Evolutionary conservation across 2,113 vertebrate genomes (phyloP).

Genomic region (Trichechus manatus): DNA sequence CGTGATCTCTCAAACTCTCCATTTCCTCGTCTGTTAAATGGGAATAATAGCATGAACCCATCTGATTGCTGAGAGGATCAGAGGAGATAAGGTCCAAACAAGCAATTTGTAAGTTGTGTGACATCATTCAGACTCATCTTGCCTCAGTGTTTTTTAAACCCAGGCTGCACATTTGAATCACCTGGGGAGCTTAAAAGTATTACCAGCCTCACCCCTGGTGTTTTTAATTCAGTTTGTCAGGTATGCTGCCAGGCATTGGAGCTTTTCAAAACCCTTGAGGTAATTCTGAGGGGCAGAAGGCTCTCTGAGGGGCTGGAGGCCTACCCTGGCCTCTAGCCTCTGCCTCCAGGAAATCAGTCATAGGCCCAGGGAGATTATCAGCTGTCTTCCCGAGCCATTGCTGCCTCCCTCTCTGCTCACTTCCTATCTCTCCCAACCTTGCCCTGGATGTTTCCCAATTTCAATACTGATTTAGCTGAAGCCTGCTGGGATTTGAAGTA

Average conservation of each 20-base stretch:
- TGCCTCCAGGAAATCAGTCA: neutral
- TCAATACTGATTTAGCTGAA: conserved; percentile 13
- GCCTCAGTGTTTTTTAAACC: neutral
- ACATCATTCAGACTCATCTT: neutral
- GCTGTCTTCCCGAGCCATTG: neutral
- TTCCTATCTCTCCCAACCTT: neutral
- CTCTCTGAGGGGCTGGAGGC: neutral
- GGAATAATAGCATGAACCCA: rapidly evolving
- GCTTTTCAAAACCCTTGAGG: neutral
- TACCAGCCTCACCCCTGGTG: neutral
- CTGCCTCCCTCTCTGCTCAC: neutral
- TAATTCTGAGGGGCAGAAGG: neutral
- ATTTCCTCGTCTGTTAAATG: neutral
- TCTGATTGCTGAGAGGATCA: neutral
- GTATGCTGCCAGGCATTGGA: neutral
- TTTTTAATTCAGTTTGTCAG: neutral
- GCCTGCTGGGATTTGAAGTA: conserved; percentile 29
- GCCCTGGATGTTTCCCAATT: conserved; percentile 8
- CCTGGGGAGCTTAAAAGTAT: neutral
- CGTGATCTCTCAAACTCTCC: neutral
- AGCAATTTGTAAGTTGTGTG: rapidly evolving
- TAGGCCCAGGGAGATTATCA: rapidly evolving
- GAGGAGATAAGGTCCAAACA: rapidly evolving
- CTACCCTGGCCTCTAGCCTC: neutral
- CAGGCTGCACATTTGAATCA: neutral